Evolutionary conservation across 2,888 invertebrate species (phyloP), one percentile per base, ranked within the genome.

Genomic region (Eristalis pertinax): DNA sequence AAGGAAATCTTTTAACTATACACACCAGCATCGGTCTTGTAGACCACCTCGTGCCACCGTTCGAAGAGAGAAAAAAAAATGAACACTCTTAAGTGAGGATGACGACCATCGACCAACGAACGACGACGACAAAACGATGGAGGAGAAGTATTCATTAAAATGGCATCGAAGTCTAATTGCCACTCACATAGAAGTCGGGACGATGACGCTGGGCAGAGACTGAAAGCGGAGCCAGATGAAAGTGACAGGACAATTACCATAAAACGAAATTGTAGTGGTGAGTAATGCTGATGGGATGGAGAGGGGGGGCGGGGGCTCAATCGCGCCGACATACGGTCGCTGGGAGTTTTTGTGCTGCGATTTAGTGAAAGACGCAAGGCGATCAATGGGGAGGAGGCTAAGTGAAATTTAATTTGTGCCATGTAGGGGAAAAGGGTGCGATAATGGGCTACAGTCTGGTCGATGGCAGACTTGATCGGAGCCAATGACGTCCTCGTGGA

Each of bases 151-250:
- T 87, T 88, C 84, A 88, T 88, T 88, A 88, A 84, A 87, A 88
- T 81, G 81, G 80, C 88, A 88, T 88, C 84, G 84, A 88, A 88
- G 84, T 84, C 88, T 88, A 88, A 88, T 88, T 88, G 88, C 88
- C 88, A 88, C 88, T 88, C 79, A 84, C 84, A 84, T 72, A 78
- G 72, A 76, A 76, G 56, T 50, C 50, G 4, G 75, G 72, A 56
- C 56, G 60, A 64, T 35, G 62, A 72, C 38, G 74, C 58, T 43
- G 29, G 43, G 50, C 29, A 56, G 22, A 38, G 22, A 50, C 65
- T 38, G 8, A n/a, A n/a, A n/a, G 41, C 26, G 68, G 15, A 32
- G 19, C 83, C 15, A 22, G 64, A 68, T 67, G 29, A 79, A 75
- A 87, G 75, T 75, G 65, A 50, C 68, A 73, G 63, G 77, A 83